A percentile compares a stretch with the other conserved stretches of the same genome.
Evolutionary conservation across 2,888 invertebrate species (phyloP).

Genomic region (Reticulitermes lucifugus): DNA sequence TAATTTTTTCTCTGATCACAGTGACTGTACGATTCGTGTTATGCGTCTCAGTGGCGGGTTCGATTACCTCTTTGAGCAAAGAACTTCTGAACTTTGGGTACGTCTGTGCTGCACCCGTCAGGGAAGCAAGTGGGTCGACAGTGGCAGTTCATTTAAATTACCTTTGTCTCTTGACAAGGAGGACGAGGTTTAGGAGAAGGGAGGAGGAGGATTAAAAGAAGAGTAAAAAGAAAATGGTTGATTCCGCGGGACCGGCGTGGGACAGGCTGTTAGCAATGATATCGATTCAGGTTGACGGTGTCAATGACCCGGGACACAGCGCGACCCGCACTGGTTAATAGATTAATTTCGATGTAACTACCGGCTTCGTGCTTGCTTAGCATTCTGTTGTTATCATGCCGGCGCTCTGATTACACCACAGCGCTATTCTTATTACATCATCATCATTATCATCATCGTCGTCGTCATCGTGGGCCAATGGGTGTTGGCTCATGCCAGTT

Average conservation of each 20-base stretch:
- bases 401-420: background rate
- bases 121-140: background rate
- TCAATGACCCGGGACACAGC: background rate
- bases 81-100: too few species aligned
- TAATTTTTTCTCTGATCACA: too few species aligned
- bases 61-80: too few species aligned
- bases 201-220: background rate
- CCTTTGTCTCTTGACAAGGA: background rate
- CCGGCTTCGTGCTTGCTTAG: background rate
- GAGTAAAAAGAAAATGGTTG: background rate
- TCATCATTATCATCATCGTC: too few species aligned
- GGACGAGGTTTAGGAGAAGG: background rate
- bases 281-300: constrained; percentile 10
- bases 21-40: too few species aligned
- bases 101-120: background rate
- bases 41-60: too few species aligned
- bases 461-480: too few species aligned
- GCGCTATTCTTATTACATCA: background rate
- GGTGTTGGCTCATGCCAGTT: too few species aligned
- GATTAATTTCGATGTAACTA: background rate
- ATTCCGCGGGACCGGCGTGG: background rate
- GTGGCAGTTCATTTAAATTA: background rate
- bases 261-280: constrained; percentile 16
- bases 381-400: too few species aligned
- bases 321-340: background rate